Conservation (phyloP, 2,888 invertebrate species). For the Hirtodrosophila trivittata region DNA sequence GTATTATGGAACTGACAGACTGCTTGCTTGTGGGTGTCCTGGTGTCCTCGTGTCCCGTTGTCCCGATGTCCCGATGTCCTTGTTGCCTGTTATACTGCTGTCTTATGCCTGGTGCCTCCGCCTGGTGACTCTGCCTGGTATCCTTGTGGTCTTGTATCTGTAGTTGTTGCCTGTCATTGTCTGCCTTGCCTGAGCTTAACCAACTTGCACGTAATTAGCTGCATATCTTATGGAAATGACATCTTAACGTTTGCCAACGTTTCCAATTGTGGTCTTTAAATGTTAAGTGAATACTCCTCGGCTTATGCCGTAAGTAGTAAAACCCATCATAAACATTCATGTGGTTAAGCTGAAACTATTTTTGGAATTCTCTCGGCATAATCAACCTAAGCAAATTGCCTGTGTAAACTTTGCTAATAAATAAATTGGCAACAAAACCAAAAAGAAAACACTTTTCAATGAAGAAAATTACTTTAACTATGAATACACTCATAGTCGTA, state of each 20-base stretch:
- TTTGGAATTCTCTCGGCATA: not conserved
- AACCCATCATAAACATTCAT: slow-evolving; percentile 7
- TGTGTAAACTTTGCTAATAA: too few relatives aligned
- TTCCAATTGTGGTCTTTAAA: not conserved
- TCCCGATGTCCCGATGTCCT: too few relatives aligned
- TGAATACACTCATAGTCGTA: too few relatives aligned
- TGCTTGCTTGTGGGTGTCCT: slow-evolving; percentile 20
- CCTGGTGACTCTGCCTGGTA: too few relatives aligned
- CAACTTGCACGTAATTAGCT: slow-evolving; percentile 72
- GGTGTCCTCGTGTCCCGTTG: too few relatives aligned
- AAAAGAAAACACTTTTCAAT: too few relatives aligned
- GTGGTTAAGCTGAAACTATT: not conserved
- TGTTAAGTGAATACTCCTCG: not conserved
- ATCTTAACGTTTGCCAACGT: slow-evolving; percentile 11
- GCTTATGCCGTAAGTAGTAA: not conserved
- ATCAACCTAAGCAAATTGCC: slow-evolving; percentile 2
- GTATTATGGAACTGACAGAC: slow-evolving; percentile 60
- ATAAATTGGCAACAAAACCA: too few relatives aligned
- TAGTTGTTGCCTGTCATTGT: slow-evolving; percentile 30
- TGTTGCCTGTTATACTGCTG: not conserved
- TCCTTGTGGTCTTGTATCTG: not conserved
- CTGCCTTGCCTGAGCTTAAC: slow-evolving; percentile 42
- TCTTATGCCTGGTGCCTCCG: too few relatives aligned
- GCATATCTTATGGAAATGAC: slow-evolving; percentile 70
- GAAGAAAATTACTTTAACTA: too few relatives aligned